Base-by-base conservation (phyloP, 1,140 invertebrate species). In the Hetaerina americana region DNA sequence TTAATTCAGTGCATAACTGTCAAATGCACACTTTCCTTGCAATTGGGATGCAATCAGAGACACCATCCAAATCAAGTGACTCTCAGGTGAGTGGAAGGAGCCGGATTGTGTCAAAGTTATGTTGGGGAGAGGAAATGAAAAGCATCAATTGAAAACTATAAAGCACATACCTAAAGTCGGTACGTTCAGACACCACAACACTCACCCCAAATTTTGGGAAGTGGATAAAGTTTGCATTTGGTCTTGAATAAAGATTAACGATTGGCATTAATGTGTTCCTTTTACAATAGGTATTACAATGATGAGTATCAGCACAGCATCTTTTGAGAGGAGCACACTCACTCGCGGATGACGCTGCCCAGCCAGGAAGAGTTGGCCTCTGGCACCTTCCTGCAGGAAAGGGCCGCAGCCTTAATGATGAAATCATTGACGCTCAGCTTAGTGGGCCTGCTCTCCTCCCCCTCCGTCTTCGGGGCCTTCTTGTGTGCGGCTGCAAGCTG, bases 371-470 rank as follows among this genome's bases (percentile, higher is more conserved):
- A 95, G 80, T 99, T 99, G 1, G 90, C 93, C 78, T 97, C 93
- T 0, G 97, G 97, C 69, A 99, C 92, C 81, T 92, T 92, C 78
- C 89, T 89, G 81, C 92, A 95, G 8, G 97, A 94, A 70, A 95
- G 84, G 2, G 96, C 95, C 22, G 93, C 88, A 0, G 94, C 97
- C 81, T 99, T 99, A 66, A 99, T 93, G 68, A 99, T 91, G 76
- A 99, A 97, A 81, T 99, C 97, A 80, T 99, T 99, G 0, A 99
- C 88, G 26, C 95, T 97, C 15, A 99, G 77, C 82, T 97, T 95
- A 18, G 15, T 12, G 15, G 40, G 40, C 22, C 22, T 57, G n/a
- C 83, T 77, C 18, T 26, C 25, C 18, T 88, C 79, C 69, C 90
- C 90, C 25, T 94, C 86, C 77, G 94, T 94, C 68, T 90, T 89